Conservation (phyloP, 64 coral and sea anemone species). For the Actinia equina region DNA sequence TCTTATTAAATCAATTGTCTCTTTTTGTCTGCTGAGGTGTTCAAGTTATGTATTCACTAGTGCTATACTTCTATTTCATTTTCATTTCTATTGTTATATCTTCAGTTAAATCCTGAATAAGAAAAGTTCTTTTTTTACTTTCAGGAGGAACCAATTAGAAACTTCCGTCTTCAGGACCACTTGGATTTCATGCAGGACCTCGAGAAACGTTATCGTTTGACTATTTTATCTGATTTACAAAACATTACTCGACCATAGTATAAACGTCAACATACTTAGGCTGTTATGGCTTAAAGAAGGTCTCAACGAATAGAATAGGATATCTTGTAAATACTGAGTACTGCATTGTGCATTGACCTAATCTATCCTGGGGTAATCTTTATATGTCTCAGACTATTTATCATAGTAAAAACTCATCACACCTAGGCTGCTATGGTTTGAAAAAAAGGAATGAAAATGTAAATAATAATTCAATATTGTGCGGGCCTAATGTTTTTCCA, state of each 20-base stretch:
- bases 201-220: constrained; percentile 72
- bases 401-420: too few relatives aligned
- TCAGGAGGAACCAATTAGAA: constrained; percentile 81
- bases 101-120: neutral
- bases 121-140: neutral
- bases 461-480: too few relatives aligned
- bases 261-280: neutral
- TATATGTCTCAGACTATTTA: too few relatives aligned
- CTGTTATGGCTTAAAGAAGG: neutral
- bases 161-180: constrained; percentile 76
- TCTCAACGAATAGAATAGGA: neutral
- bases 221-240: constrained; percentile 86
- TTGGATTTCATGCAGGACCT: constrained; percentile 89
- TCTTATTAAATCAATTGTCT: too few relatives aligned
- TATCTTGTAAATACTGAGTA: too few relatives aligned
- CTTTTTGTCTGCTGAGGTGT: too few relatives aligned
- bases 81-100: neutral
- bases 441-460: too few relatives aligned
- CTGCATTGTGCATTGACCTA: too few relatives aligned
- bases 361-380: too few relatives aligned
- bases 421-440: too few relatives aligned
- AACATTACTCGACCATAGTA: constrained; percentile 88
- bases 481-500: too few relatives aligned
- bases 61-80: neutral
- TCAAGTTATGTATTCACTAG: too few relatives aligned